These are phyloP conservation scores for Diplolepis rosae DNA, from an alignment of 2,888 invertebrate species.

Conservation along the genomic window DNA sequence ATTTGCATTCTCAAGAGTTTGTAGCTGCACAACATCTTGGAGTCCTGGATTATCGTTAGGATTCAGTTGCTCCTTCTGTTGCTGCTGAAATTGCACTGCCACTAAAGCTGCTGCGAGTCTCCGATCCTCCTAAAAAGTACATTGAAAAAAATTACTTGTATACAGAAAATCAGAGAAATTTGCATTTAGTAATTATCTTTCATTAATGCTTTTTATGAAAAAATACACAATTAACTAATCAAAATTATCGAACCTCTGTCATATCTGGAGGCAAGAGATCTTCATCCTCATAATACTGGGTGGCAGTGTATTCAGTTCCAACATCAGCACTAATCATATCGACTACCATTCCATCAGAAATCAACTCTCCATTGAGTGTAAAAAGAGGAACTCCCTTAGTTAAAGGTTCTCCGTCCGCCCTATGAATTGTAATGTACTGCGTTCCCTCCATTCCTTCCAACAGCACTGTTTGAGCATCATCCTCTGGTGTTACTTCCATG, in stretches of 20 bases:
- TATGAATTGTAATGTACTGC: conserved; percentile 72
- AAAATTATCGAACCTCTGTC: conserved; percentile 62
- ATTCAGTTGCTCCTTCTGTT: conserved; percentile 76
- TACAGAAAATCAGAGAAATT: no score
- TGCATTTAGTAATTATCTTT: no score
- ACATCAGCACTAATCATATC: conserved; percentile 72
- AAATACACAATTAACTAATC: not conserved
- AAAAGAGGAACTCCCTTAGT: conserved; percentile 68
- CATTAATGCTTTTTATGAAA: not conserved
- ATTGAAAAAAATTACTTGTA: conserved; percentile 11
- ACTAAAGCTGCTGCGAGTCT: conserved; percentile 79
- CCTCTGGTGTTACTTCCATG: conserved; percentile 68
- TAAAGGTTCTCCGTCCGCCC: conserved; percentile 67
- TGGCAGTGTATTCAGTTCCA: conserved; percentile 62
- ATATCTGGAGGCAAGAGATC: conserved; percentile 67
- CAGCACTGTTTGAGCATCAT: conserved; percentile 69
- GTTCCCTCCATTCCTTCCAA: conserved; percentile 70
- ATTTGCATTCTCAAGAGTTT: conserved; percentile 64
- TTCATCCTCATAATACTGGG: conserved; percentile 70
- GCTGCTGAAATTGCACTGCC: conserved; percentile 78
- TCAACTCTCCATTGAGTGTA: conserved; percentile 68
- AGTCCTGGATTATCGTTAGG: conserved; percentile 63
- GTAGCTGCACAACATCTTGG: conserved; percentile 65
- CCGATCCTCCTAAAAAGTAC: conserved; percentile 75
- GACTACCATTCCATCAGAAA: conserved; percentile 71